phyloP scores from a whole-genome alignment of 2,113 vertebrate genomes.

The Psilopogon haemacephalus region DNA sequence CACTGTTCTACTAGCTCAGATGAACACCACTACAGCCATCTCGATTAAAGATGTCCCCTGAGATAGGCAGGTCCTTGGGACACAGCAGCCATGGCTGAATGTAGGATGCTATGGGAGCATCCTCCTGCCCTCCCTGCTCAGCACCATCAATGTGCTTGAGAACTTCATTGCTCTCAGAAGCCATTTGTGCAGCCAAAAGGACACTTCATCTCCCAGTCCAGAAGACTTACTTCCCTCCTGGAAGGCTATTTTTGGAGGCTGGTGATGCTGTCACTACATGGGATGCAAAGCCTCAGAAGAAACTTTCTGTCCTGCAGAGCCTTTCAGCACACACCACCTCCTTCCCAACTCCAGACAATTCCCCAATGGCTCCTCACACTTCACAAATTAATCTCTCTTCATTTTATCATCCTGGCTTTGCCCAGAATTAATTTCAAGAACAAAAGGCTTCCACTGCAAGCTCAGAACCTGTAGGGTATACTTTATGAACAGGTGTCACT shows the following conservation, averaged over 20 bases:
- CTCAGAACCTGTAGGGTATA: accelerated
- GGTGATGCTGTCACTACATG: accelerated
- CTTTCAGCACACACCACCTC: not conserved
- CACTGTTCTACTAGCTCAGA: not conserved
- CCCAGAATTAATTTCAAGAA: accelerated
- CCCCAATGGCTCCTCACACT: not conserved
- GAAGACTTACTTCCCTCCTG: not conserved
- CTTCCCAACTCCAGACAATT: not conserved
- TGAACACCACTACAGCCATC: not conserved
- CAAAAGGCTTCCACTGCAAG: not conserved
- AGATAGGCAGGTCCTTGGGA: not conserved
- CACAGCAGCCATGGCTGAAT: accelerated
- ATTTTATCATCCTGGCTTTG: not conserved
- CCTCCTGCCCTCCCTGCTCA: accelerated
- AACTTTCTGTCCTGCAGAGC: not conserved
- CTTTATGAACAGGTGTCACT: not conserved
- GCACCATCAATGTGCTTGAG: accelerated
- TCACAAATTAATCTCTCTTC: accelerated
- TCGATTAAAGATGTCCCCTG: accelerated
- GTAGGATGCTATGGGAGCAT: not conserved
- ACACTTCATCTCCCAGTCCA: not conserved
- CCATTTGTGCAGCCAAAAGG: no score
- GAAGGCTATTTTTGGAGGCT: not conserved
- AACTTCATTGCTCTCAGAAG: accelerated
- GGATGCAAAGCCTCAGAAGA: not conserved